Conservation (phyloP, 2,113 vertebrate genomes). For the Onychostoma macrolepis region DNA sequence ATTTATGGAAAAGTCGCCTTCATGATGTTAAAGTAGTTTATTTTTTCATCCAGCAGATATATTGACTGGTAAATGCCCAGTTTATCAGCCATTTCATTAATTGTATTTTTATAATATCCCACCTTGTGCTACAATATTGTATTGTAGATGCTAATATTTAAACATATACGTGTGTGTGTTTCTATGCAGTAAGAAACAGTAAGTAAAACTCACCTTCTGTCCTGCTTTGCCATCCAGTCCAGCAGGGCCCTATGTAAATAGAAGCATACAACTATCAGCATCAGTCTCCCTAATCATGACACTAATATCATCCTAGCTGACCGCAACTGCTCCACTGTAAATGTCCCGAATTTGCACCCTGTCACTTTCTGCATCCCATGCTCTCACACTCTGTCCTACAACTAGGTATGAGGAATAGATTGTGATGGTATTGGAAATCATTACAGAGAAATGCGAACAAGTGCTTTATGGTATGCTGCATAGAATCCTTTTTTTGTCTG, state of each 20-base stretch:
- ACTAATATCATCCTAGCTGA: slow-evolving; percentile 36
- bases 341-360: slow-evolving; percentile 44
- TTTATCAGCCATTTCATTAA: too few relatives aligned
- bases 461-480: slow-evolving; percentile 42
- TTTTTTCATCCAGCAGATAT: not conserved
- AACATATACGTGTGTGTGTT: not conserved
- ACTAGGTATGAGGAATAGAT: slow-evolving; percentile 73
- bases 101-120: too few relatives aligned
- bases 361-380: slow-evolving; percentile 42
- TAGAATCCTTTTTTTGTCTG: slow-evolving; percentile 28
- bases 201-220: slow-evolving; percentile 68
- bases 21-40: not conserved
- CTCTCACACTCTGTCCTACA: slow-evolving; percentile 43
- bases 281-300: slow-evolving; percentile 12
- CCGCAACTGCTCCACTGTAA: slow-evolving; percentile 43
- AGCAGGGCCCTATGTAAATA: slow-evolving; percentile 62
- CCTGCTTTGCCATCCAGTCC: slow-evolving; percentile 71
- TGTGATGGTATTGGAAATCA: slow-evolving; percentile 72
- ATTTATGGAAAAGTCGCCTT: not conserved
- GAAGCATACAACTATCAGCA: slow-evolving; percentile 8
- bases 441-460: slow-evolving; percentile 72
- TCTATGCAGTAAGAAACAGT: not conserved
- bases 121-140: too few relatives aligned
- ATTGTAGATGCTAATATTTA: too few relatives aligned
- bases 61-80: too few relatives aligned